These are phyloP conservation scores for Chromobotia macracanthus DNA, from an alignment of 2,797 vertebrate species.

Conservation along the genomic window DNA sequence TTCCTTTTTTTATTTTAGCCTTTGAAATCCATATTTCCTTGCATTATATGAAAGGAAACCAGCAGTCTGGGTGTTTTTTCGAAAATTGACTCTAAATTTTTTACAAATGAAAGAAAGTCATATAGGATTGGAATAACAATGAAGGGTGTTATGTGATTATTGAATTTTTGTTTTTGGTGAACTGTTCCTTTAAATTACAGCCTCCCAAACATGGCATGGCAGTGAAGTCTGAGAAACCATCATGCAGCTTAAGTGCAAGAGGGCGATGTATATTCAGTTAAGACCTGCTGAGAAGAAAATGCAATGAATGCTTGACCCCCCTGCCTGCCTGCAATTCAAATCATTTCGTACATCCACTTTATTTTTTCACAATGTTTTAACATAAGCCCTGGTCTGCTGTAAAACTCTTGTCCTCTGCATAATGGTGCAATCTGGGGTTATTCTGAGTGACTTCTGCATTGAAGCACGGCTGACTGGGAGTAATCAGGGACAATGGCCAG, in stretches of 20 bases:
- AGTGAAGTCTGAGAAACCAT: constrained; percentile 39
- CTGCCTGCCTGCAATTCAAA: constrained; percentile 51
- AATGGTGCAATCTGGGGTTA: constrained; percentile 69
- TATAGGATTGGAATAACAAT: no score
- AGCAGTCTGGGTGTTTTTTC: no score
- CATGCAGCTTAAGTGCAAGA: constrained; percentile 51
- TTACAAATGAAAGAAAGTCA: no score
- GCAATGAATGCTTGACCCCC: constrained; percentile 62
- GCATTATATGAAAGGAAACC: no score
- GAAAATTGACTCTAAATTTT: no score
- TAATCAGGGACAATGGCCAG: constrained; percentile 64
- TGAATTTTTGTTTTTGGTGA: neutral
- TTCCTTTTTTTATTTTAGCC: no score
- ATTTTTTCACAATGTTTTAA: constrained; percentile 61
- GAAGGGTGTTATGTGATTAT: neutral
- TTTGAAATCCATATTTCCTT: no score
- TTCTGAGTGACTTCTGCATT: constrained; percentile 42
- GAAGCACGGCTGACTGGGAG: constrained; percentile 48
- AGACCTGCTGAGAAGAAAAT: constrained; percentile 60
- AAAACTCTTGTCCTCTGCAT: constrained; percentile 68
- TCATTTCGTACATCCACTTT: constrained; percentile 53
- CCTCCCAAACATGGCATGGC: constrained; percentile 28
- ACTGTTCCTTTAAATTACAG: neutral
- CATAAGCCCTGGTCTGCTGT: constrained; percentile 58
- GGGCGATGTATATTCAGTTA: constrained; percentile 57